A percentile compares a stretch with the other conserved stretches of the same genome.
These are phyloP conservation scores for Rutilus rutilus DNA, from an alignment of 2,113 vertebrate genomes.

Conservation along the genomic window DNA sequence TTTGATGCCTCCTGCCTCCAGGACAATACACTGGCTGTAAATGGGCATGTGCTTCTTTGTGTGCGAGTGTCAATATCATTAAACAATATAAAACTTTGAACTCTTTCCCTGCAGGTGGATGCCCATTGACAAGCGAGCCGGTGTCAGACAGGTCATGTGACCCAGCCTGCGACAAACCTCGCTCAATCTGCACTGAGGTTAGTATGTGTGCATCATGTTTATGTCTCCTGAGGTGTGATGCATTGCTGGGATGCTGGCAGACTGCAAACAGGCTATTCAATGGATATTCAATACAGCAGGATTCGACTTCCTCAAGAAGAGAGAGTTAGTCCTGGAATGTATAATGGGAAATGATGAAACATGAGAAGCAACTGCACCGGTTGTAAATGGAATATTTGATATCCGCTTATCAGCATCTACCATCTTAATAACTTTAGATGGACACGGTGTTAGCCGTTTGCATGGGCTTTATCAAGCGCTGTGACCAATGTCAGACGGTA, in stretches of 20 bases:
- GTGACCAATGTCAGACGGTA: conserved; percentile 30
- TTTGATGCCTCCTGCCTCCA: conserved; percentile 43
- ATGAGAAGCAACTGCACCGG: background rate
- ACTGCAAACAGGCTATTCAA: conserved; percentile 26
- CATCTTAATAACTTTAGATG: conserved; percentile 10
- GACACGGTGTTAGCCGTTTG: background rate
- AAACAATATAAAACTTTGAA: background rate
- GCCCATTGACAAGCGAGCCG: conserved; percentile 81
- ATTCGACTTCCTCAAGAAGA: conserved; percentile 10
- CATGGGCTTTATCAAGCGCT: background rate
- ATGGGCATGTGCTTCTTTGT: conserved; percentile 28
- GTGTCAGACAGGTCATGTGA: conserved; percentile 91
- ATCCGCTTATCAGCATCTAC: background rate
- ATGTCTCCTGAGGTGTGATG: background rate
- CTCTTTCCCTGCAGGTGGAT: conserved; percentile 85
- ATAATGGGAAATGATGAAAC: background rate
- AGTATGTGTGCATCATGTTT: conserved; percentile 58
- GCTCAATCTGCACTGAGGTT: conserved; percentile 93
- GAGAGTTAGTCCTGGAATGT: background rate
- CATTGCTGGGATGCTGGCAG: background rate
- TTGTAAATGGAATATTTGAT: background rate
- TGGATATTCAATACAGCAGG: conserved; percentile 17
- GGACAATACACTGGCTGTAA: conserved; percentile 41
- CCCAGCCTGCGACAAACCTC: conserved; percentile 88
- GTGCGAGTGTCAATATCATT: background rate